Base-by-base conservation (phyloP, 2,888 invertebrate species). In the Thera obeliscata region DNA sequence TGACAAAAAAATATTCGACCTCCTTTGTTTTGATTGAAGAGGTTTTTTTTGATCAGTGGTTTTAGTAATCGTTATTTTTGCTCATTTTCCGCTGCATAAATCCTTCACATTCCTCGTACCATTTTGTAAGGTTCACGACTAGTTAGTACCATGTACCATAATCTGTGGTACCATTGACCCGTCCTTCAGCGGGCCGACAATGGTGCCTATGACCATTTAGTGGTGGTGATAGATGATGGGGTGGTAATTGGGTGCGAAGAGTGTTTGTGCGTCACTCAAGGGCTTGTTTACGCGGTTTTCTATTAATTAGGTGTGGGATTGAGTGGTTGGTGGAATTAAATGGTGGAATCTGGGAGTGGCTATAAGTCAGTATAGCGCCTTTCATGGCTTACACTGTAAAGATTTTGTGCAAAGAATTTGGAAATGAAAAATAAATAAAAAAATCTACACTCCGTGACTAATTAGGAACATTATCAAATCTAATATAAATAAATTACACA, bases 61-160 rank as follows among this genome's bases (percentile, higher is more conserved):
- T 46, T 46, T 46, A 5, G 43, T 46, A 9, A 46, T 46, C 9
- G 9, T 46, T 46, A 46, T 43, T 43, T 52, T 46, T 22, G 7
- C 50, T 50, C 7, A 11, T 49, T 12, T 56, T 8, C 56, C 43
- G 9, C 43, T 12, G 3, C 33, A 52, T 52, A 52, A 52, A 52
- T 52, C 52, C 59, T 35, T 54, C 55, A 61, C 60, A 71, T 74
- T 65, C 66, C 65, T 48, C 59, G 56, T 55, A 72, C 74, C 86
- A 78, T 90, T 91, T 91, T 90, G 91, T 89, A 87, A 82, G 80
- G 82, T 90, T 91, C 89, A 88, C 89, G 83, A 89, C 89, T 89
- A 87, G 89, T 89, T 88, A 85, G 84, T 78, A 70, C 54, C 41
- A 43, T 64, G 61, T 58, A 52, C 61, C 41, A 54, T 64, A 64